phyloP scores from a whole-genome alignment of 2,888 invertebrate species.

The Criorhina ranunculi region DNA sequence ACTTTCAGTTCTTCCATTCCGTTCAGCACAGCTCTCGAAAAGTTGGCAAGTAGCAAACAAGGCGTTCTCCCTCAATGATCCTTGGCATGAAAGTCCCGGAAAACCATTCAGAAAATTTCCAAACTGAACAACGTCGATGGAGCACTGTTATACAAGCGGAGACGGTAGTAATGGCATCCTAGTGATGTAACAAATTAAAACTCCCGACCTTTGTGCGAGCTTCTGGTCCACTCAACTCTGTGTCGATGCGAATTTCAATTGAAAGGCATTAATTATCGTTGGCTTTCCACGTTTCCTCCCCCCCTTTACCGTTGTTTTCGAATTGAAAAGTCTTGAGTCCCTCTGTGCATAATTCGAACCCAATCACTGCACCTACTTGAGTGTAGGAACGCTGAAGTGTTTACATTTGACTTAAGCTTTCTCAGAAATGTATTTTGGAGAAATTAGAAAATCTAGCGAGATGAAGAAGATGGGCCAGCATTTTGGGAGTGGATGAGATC shows the following conservation, averaged over 20 bases:
- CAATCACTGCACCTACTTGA: conserved; percentile 57
- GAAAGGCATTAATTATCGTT: conserved; percentile 71
- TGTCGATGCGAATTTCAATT: conserved; percentile 64
- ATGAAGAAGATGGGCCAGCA: conserved; percentile 13
- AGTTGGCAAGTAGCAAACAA: conserved; percentile 26
- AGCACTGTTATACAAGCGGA: not conserved
- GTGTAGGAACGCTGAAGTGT: conserved; percentile 43
- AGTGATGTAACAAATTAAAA: conserved; percentile 72
- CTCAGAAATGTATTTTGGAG: conserved; percentile 44
- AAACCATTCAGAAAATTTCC: conserved; percentile 59
- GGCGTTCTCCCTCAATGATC: conserved; percentile 25
- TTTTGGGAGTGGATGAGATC: conserved; percentile 28
- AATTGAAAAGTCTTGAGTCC: conserved; percentile 57
- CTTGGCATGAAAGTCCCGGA: conserved; percentile 41
- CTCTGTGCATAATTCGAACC: conserved; percentile 48
- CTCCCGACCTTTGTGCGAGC: conserved; percentile 47
- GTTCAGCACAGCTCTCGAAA: conserved; percentile 10
- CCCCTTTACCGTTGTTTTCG: conserved; percentile 41
- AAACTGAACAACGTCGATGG: conserved; percentile 49
- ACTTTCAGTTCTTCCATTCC: conserved; percentile 37
- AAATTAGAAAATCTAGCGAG: conserved; percentile 51
- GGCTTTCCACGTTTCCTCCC: conserved; percentile 32
- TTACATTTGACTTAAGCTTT: conserved; percentile 72
- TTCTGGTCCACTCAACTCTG: conserved; percentile 25
- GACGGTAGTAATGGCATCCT: conserved; percentile 14